phyloP scores from a whole-genome alignment of 2,888 invertebrate species.

The Leptinotarsa tumamoca region DNA sequence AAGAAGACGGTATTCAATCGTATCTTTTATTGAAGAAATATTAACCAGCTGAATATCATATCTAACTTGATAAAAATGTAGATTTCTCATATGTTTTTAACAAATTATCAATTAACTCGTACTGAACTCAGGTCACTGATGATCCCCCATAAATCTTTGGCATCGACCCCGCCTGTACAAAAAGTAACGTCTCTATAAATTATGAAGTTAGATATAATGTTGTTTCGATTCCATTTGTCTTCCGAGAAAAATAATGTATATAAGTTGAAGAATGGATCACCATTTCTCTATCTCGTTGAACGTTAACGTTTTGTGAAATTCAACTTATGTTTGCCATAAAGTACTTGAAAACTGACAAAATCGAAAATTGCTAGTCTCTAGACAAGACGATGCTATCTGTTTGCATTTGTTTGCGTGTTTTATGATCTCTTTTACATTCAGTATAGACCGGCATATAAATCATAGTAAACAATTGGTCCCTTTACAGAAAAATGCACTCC shows the following conservation, averaged over 20 bases:
- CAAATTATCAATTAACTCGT: too few species aligned
- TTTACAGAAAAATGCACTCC: too few species aligned
- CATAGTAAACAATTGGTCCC: too few species aligned
- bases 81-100: too few species aligned
- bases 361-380: constrained; percentile 1
- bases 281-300: not conserved
- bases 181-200: not conserved
- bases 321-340: not conserved
- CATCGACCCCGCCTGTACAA: not conserved
- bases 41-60: too few species aligned
- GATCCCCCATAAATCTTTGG: too few species aligned
- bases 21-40: too few species aligned
- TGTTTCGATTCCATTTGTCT: not conserved
- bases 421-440: not conserved
- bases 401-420: constrained; percentile 9
- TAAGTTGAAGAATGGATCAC: not conserved
- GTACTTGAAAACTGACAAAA: constrained; percentile 8
- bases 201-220: not conserved
- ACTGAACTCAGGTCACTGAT: too few species aligned
- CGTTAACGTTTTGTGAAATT: not conserved
- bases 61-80: too few species aligned
- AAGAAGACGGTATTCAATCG: too few species aligned
- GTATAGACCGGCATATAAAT: not conserved
- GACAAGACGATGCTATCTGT: constrained; percentile 20
- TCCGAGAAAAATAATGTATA: not conserved